phyloP scores from a whole-genome alignment of 2,888 invertebrate genomes.

The Plutella xylostella region DNA sequence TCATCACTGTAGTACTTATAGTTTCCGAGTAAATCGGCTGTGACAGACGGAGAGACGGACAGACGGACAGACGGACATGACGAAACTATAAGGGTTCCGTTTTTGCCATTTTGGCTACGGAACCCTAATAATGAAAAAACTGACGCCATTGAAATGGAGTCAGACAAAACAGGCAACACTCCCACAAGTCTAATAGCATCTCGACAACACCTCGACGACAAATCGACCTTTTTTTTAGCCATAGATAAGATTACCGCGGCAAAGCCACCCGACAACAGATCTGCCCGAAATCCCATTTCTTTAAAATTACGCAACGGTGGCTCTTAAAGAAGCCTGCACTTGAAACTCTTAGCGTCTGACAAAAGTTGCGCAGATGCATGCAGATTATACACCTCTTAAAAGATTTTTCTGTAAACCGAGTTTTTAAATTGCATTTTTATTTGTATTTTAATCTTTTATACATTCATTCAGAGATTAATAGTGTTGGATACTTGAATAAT shows the following conservation, averaged over 20 bases:
- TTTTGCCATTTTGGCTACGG: too few relatives aligned
- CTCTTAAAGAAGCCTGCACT: slow-evolving; percentile 53
- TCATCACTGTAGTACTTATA: too few relatives aligned
- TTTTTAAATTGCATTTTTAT: too few relatives aligned
- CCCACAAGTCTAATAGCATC: slow-evolving; percentile 33
- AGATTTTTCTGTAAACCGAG: background rate
- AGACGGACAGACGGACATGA: too few relatives aligned
- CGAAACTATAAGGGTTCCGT: too few relatives aligned
- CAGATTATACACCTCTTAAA: background rate
- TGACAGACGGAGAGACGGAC: too few relatives aligned
- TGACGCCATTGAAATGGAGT: slow-evolving; percentile 6
- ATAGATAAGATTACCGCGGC: slow-evolving; percentile 47
- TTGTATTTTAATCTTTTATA: too few relatives aligned
- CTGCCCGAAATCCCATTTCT: slow-evolving; percentile 56
- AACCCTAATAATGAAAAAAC: too few relatives aligned
- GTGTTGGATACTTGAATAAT: too few relatives aligned
- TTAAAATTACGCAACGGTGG: slow-evolving; percentile 57
- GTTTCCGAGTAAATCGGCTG: too few relatives aligned
- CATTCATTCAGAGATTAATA: too few relatives aligned
- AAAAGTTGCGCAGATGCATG: slow-evolving; percentile 37
- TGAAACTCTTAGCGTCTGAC: slow-evolving; percentile 52
- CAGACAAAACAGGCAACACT: slow-evolving; percentile 1
- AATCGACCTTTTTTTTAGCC: slow-evolving; percentile 36
- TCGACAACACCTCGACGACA: slow-evolving; percentile 37
- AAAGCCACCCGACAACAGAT: slow-evolving; percentile 31